A percentile compares a stretch with the other conserved stretches of the same genome.
These are phyloP conservation scores for Drosophila helvetica DNA, from an alignment of 2,888 invertebrate genomes.

Conservation along the genomic window DNA sequence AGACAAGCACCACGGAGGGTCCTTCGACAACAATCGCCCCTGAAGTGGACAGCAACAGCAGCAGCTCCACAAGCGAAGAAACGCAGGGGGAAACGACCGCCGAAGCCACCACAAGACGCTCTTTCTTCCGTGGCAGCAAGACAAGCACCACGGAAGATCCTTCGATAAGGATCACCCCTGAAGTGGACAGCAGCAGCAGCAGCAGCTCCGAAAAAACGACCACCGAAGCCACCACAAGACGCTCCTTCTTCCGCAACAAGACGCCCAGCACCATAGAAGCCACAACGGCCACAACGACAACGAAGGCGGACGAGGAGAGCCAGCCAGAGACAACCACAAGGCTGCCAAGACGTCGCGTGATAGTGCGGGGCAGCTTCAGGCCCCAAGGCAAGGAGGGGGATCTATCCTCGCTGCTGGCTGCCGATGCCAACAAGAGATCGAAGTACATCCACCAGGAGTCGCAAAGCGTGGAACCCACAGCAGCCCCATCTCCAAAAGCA, in stretches of 20 bases:
- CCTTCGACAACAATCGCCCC: not conserved
- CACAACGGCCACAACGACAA: slow-evolving; percentile 11
- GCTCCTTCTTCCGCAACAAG: slow-evolving; percentile 23
- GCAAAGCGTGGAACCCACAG: not conserved
- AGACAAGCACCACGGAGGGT: not conserved
- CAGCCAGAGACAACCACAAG: slow-evolving; percentile 30
- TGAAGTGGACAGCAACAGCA: slow-evolving; percentile 3
- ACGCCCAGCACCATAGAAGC: slow-evolving; percentile 10
- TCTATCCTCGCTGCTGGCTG: slow-evolving; percentile 71
- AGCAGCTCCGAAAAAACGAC: no score
- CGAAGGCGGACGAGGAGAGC: not conserved
- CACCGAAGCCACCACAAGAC: slow-evolving; percentile 11
- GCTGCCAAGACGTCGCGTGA: slow-evolving; percentile 44
- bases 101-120: slow-evolving; percentile 8
- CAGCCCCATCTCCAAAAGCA: not conserved
- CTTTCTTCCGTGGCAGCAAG: slow-evolving; percentile 1
- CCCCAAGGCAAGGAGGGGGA: slow-evolving; percentile 62
- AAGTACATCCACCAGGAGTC: slow-evolving; percentile 1
- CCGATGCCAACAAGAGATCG: slow-evolving; percentile 62
- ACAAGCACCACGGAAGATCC: not conserved
- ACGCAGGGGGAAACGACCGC: not conserved
- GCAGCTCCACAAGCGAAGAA: slow-evolving; percentile 9
- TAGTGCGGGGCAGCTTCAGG: slow-evolving; percentile 70
- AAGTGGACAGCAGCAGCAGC: slow-evolving; percentile 3
- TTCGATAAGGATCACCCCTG: not conserved